Percentiles rank a stretch among this genome's conserved stretches.
Conservation (phyloP, 2,888 invertebrate species). For the Gandaritis pyraliata region DNA sequence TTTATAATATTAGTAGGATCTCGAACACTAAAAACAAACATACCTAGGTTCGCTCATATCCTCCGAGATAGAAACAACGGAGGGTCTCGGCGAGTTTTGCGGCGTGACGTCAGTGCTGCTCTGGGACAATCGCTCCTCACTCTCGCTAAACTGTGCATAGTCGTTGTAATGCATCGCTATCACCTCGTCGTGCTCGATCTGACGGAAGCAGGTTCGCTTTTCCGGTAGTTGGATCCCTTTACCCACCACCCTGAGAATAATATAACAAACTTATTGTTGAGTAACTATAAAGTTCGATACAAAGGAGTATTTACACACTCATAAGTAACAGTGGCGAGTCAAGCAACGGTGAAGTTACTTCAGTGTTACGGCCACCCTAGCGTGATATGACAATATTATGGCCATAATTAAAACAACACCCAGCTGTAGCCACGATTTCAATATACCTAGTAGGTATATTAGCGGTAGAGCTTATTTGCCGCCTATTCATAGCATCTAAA, state of each 20-base stretch:
- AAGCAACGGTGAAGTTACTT: too few relatives aligned
- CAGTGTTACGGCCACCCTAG: too few relatives aligned
- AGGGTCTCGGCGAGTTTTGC: conserved; percentile 72
- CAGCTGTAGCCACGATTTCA: too few relatives aligned
- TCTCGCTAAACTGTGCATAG: conserved; percentile 74
- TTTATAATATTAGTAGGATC: too few relatives aligned
- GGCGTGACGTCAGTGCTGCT: conserved; percentile 78
- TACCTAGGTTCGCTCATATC: conserved; percentile 55
- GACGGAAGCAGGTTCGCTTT: conserved; percentile 59
- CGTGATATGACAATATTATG: too few relatives aligned
- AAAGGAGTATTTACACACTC: too few relatives aligned
- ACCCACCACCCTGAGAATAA: conserved; percentile 65
- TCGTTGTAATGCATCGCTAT: conserved; percentile 77
- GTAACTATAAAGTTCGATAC: too few relatives aligned
- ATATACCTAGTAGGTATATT: too few relatives aligned
- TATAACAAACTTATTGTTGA: not conserved
- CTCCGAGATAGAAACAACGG: conserved; percentile 47
- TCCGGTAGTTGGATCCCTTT: conserved; percentile 69
- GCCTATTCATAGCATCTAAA: too few relatives aligned
- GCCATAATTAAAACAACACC: too few relatives aligned
- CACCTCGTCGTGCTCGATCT: conserved; percentile 75
- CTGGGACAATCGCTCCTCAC: conserved; percentile 74
- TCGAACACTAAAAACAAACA: not conserved
- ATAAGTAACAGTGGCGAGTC: too few relatives aligned
- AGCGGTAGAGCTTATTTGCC: too few relatives aligned